Percentiles rank a stretch among this genome's conserved stretches.
phyloP scores from a whole-genome alignment of 2,797 vertebrate genomes.

The Acipenser oxyrinchus region DNA sequence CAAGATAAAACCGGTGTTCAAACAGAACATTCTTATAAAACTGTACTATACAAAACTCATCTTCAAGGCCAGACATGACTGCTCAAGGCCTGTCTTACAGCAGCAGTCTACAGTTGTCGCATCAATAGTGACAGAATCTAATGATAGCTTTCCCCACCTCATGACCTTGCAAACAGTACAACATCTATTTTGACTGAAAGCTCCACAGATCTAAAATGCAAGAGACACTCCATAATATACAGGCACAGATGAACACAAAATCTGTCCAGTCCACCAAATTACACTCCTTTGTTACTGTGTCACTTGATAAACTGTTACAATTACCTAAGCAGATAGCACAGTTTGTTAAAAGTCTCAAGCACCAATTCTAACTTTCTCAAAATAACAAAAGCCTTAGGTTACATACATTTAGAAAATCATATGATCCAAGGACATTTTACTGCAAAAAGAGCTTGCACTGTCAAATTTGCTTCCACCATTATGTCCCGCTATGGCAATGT shows the following conservation, averaged over 20 bases:
- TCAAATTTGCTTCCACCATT: too few species aligned
- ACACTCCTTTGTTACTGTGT: slow-evolving; percentile 46
- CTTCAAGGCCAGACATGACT: slow-evolving; percentile 38
- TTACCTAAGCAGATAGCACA: slow-evolving; percentile 57
- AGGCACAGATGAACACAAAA: slow-evolving; percentile 74
- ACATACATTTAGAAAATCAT: too few species aligned
- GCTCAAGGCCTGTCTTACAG: slow-evolving; percentile 37
- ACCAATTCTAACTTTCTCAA: slow-evolving; percentile 32
- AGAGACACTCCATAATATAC: slow-evolving; percentile 50
- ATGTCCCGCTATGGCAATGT: too few species aligned
- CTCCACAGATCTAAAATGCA: slow-evolving; percentile 55
- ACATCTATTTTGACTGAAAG: slow-evolving; percentile 54
- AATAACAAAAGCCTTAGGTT: slow-evolving; percentile 22
- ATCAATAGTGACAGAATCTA: slow-evolving; percentile 46
- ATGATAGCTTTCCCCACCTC: slow-evolving; percentile 54
- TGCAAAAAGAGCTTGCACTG: too few species aligned
- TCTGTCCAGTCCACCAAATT: slow-evolving; percentile 61
- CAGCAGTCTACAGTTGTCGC: slow-evolving; percentile 48
- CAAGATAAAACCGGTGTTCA: not conserved
- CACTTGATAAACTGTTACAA: slow-evolving; percentile 56
- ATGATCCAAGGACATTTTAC: too few species aligned
- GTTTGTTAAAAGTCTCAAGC: slow-evolving; percentile 41
- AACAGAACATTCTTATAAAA: slow-evolving; percentile 25
- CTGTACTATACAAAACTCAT: slow-evolving; percentile 27
- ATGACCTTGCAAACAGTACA: slow-evolving; percentile 46